These are phyloP conservation scores for Synergus laeviventris DNA, from an alignment of 2,888 invertebrate species.

Conservation along the genomic window DNA sequence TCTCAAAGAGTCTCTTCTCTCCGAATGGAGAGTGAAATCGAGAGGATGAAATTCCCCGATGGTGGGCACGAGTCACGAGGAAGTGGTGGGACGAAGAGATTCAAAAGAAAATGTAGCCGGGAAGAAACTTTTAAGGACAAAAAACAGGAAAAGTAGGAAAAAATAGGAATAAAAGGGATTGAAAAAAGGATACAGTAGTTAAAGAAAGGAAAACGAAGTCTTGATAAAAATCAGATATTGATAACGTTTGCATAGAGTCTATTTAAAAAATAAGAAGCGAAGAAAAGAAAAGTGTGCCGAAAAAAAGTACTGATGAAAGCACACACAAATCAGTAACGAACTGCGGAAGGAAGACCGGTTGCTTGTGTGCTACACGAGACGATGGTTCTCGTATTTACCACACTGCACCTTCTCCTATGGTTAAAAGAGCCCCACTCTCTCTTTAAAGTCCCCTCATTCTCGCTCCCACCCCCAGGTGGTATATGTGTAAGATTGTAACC, in stretches of 20 bases:
- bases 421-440: constrained; percentile 51
- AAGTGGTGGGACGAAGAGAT: constrained; percentile 49
- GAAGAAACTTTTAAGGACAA: not conserved
- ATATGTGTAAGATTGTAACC: constrained; percentile 19
- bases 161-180: not conserved
- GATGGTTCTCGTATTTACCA: constrained; percentile 59
- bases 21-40: constrained; percentile 63
- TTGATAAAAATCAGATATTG: not conserved
- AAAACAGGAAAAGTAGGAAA: constrained; percentile 13
- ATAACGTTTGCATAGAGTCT: too few relatives aligned
- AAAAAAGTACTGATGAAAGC: not conserved
- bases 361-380: constrained; percentile 56
- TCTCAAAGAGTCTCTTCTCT: constrained; percentile 41
- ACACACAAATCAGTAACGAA: constrained; percentile 40
- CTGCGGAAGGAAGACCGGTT: constrained; percentile 57
- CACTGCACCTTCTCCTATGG: constrained; percentile 54
- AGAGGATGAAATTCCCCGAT: constrained; percentile 59
- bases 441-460: constrained; percentile 46
- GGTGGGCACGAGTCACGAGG: constrained; percentile 45
- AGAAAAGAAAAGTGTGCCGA: not conserved
- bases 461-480: constrained; percentile 40
- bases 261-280: not conserved
- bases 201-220: not conserved
- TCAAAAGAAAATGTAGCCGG: not conserved
- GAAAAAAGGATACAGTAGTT: not conserved